Evolutionary conservation across 2,113 vertebrate species (phyloP), one percentile per base, ranked within the genome.

Genomic region (Grantiella picta): DNA sequence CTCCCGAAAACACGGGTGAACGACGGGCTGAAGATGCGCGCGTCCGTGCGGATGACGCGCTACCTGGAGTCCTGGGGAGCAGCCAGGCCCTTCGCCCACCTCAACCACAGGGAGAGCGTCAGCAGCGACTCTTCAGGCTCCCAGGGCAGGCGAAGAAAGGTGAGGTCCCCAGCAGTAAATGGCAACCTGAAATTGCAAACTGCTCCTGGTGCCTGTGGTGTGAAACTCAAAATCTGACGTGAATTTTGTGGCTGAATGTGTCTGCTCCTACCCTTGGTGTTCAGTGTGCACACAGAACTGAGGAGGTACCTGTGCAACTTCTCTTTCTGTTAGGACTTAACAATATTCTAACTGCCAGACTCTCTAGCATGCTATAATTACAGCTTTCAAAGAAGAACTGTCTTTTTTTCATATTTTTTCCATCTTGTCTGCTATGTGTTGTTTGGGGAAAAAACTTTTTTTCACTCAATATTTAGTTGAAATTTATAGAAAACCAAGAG

Each of bases 11-110:
- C 98, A 11, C 98, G 98, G 12, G 98, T 98, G 40, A 99, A 98
- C 0, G 98, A 99, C 1, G 98, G 98, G 31, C 97, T 99, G 90
- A 99, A 99, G 98, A 99, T 99, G 98, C 97, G 99, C 42, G 99
- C 99, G 0, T 99, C 99, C 0, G 99, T 99, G 72, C 98, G 99
- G 20, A 99, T 99, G 98, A 99, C 99, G 2, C 99, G 99, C 7
- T 99, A 99, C 88, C 97, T 99, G 22, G 99, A 99, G 95, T 99
- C 99, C 15, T 99, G 99, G 99, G 99, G 99, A 1, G 99, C 99
- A 0, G 99, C 99, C 7, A 98, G 99, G 83, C 99, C 99, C 33
- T 99, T 99, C 24, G 99, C 99, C 3, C 99, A 99, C 96, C 98
- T 99, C 40, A 99, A 98, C 98, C 99, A 98, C 86, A 97, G 99